Percentiles rank a stretch among this genome's conserved stretches.
phyloP scores from a whole-genome alignment of 2,888 invertebrate genomes.

The Fabriciana adippe region DNA sequence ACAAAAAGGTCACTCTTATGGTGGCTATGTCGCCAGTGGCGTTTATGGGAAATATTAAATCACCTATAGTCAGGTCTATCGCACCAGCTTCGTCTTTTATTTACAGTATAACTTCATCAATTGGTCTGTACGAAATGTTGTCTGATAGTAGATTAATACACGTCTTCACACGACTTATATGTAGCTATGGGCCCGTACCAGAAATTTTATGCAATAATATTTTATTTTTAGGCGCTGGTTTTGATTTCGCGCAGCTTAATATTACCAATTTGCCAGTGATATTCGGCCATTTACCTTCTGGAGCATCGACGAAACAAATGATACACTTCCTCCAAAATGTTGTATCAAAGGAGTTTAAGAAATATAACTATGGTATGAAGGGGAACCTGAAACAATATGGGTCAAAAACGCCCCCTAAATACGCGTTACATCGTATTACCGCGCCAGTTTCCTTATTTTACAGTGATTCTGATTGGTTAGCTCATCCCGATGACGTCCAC shows the following conservation, averaged over 20 bases:
- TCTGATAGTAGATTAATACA: conserved; percentile 80
- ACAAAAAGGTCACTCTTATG: conserved; percentile 78
- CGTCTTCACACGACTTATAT: conserved; percentile 66
- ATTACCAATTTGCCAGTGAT: conserved; percentile 81
- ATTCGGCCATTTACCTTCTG: conserved; percentile 78
- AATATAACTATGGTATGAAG: conserved; percentile 58
- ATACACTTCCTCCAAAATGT: conserved; percentile 80
- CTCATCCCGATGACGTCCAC: conserved; percentile 81
- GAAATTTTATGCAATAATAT: conserved; percentile 82
- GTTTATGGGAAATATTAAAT: conserved; percentile 66
- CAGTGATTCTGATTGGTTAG: conserved; percentile 84
- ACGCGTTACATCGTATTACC: conserved; percentile 53
- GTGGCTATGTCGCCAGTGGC: conserved; percentile 83
- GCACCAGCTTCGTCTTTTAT: conserved; percentile 53
- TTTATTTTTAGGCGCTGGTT: conserved; percentile 83
- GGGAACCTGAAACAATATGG: conserved; percentile 60
- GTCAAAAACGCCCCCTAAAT: conserved; percentile 53
- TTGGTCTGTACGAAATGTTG: conserved; percentile 84
- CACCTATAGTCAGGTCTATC: conserved; percentile 59
- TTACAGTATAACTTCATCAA: conserved; percentile 49
- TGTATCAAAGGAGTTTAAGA: conserved; percentile 55
- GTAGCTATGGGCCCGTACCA: conserved; percentile 65
- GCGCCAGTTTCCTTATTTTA: conserved; percentile 65
- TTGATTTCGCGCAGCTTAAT: conserved; percentile 81
- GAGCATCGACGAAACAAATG: conserved; percentile 77